These are phyloP conservation scores for Spilosoma lubricipeda DNA, from an alignment of 2,888 invertebrate genomes.

Conservation along the genomic window DNA sequence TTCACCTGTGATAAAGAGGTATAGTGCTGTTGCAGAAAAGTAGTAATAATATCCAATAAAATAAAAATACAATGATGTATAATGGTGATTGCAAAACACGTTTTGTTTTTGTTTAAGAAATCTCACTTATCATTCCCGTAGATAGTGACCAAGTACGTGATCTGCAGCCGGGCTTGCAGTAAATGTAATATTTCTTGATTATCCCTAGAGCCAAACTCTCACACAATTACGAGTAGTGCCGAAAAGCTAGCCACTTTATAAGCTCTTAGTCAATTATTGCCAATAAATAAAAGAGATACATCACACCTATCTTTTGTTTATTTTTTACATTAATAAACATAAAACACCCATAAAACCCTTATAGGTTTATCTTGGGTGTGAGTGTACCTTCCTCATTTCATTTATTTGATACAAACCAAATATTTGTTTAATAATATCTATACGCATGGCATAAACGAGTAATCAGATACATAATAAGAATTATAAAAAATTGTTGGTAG, in stretches of 20 bases:
- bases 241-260: slow-evolving; percentile 41
- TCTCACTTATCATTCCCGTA: slow-evolving; percentile 7
- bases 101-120: not conserved
- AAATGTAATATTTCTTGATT: slow-evolving; percentile 59
- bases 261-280: slow-evolving; percentile 43
- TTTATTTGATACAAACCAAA: too few relatives aligned
- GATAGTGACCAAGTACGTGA: slow-evolving; percentile 26
- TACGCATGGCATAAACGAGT: too few relatives aligned
- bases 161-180: slow-evolving; percentile 4
- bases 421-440: too few relatives aligned
- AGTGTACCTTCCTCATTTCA: too few relatives aligned
- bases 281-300: slow-evolving; percentile 18
- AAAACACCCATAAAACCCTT: too few relatives aligned
- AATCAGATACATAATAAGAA: too few relatives aligned
- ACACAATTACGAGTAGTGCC: slow-evolving; percentile 51
- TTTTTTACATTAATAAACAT: too few relatives aligned
- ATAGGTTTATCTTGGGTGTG: too few relatives aligned
- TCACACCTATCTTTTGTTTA: slow-evolving; percentile 2
- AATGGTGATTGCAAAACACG: not conserved
- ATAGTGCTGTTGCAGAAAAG: too few relatives aligned
- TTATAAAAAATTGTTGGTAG: too few relatives aligned
- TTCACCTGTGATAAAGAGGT: too few relatives aligned
- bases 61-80: not conserved
- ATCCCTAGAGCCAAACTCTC: slow-evolving; percentile 50
- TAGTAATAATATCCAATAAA: too few relatives aligned